Conservation (phyloP, 2,888 invertebrate genomes). For the Tetropium fuscum region DNA sequence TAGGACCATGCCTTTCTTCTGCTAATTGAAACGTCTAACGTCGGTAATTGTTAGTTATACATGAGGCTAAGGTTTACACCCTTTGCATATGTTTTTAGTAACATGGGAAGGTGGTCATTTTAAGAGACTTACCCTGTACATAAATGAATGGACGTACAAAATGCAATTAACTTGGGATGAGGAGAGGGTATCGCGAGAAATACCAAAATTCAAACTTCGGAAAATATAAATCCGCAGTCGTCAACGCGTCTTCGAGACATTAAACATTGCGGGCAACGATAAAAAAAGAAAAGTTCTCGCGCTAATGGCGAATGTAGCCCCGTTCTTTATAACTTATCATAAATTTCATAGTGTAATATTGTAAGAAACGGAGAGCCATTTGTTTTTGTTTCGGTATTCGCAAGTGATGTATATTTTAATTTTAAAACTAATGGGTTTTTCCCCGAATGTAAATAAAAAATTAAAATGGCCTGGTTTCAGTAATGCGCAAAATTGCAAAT, state of each 20-base stretch:
- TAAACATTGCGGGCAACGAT: conserved; percentile 58
- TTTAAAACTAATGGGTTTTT: conserved; percentile 64
- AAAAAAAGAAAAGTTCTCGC: conserved; percentile 61
- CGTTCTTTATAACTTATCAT: conserved; percentile 63
- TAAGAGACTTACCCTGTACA: too few relatives aligned
- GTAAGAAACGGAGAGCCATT: conserved; percentile 62
- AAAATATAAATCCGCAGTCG: conserved; percentile 48
- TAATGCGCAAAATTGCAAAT: conserved; percentile 42
- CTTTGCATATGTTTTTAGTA: too few relatives aligned
- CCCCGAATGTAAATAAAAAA: conserved; percentile 63
- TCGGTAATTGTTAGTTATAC: too few relatives aligned
- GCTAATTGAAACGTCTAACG: too few relatives aligned
- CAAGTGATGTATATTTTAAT: conserved; percentile 66
- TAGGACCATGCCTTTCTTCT: too few relatives aligned
- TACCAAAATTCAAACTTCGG: conserved; percentile 34
- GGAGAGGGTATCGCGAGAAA: conserved; percentile 13
- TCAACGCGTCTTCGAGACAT: conserved; percentile 59
- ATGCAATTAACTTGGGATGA: conserved; percentile 9
- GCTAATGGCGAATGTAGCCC: conserved; percentile 61
- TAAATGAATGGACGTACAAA: too few relatives aligned
- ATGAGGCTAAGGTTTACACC: too few relatives aligned
- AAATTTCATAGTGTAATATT: conserved; percentile 64
- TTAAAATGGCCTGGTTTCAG: conserved; percentile 49
- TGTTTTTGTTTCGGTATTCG: conserved; percentile 62
- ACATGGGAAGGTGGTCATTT: too few relatives aligned